Evolutionary conservation across 2,797 vertebrate species (phyloP), one percentile per base, ranked within the genome.

Genomic region (Sylvilagus floridanus): DNA sequence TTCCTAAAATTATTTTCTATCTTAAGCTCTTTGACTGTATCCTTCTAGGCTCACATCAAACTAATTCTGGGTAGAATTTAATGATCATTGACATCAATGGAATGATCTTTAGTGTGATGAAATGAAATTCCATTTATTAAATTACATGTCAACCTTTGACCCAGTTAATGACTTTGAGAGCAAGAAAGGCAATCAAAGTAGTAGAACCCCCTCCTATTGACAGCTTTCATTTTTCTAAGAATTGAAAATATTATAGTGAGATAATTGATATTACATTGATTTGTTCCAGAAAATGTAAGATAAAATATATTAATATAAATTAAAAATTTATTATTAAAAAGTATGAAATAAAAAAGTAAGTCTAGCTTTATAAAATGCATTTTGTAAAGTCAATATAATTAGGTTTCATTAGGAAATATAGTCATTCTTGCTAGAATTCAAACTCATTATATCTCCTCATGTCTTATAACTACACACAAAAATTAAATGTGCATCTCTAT

Each of bases 81-180:
- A 76, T 92, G 26, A 97, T 60, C 63, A 77, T 94, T 94, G 63
- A 83, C 13, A 16, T 78, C 3, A 94, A 86, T 84, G 93, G 28
- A 5, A 71, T 94, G 94, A 92, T 2, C 1, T 88, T 76, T 66
- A 9, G 8, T 62, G 30, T 57, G 52, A 66, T 89, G 63, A 96
- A 96, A 95, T 93, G 35, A 35, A 93, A 68, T 83, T 92, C 60
- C 88, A n/a, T 57, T 86, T 57, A 96, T 47, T 91, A 90, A 92
- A 91, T 94, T 89, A 75, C 60, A 78, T 37, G 82, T 68, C 78
- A 52, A 88, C 82, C 52, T 96, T 90, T 97, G 91, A 93, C 77
- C 60, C 28, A 79, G 19, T 66, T 84, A 93, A 83, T 94, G n/a
- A 96, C 57, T 5, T 90, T 97, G n/a, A 96, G 62, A 63, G 26